Base-by-base conservation (phyloP, 2,797 vertebrate species). In the Eidolon dupreanum region DNA sequence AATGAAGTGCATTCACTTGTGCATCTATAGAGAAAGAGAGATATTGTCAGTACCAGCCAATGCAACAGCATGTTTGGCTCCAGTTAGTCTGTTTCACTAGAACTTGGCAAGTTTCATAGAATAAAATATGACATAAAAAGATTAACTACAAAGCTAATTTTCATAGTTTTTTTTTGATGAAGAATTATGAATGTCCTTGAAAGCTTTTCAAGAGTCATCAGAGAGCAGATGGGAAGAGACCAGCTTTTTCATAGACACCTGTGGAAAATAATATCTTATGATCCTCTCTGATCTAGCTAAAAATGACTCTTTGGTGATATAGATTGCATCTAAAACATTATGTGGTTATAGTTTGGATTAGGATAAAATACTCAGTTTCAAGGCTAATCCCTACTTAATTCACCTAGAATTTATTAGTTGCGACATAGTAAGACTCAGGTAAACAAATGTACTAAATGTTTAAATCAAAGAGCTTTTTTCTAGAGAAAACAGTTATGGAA, bases 101-200 rank as follows among this genome's bases (percentile, higher is more conserved):
- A 95, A 51, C 20, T 90, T 88, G n/a, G 55, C 93, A 97, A 96
- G 75, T 97, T 92, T 81, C 85, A 95, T 90, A 96, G 59, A 96
- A 97, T 89, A 96, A 77, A 97, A 95, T 82, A 77, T 92, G 68
- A 84, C 79, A 90, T 82, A 81, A 97, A 94, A 95, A 55, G 74
- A 93, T 95, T 95, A 96, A 92, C 36, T 78, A 28, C 55, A 43
- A 81, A 75, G 36, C 46, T 85, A 93, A 97, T 97, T 94, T 95
- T 97, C 90, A 95, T 84, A 92, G 83, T 74, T 55, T 92, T 55
- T 92, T 33, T 96, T 93, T 96, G 93, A 95, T 94, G 71, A 97
- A 94, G 78, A 97, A 95, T 96, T 96, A 91, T 97, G 78, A 97
- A 93, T 92, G 89, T 74, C 96, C 94, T 94, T 97, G 91, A 97